Evolutionary conservation across 2,113 vertebrate species (phyloP).

Genomic region (Takifugu flavidus): DNA sequence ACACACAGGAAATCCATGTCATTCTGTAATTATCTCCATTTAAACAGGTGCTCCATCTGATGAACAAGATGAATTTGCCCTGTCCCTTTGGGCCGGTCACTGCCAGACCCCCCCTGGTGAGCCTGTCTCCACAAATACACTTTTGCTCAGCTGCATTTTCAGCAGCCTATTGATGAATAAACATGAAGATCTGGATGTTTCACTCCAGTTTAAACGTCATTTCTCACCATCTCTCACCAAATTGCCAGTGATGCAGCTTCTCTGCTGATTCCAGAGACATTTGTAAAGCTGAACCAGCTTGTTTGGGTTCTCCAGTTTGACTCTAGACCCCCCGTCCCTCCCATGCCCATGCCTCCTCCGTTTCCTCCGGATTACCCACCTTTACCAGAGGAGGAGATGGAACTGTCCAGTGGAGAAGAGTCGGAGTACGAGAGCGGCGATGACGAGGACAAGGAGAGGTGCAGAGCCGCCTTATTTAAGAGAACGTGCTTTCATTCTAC

Average conservation of each 20-base stretch:
- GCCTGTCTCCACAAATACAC: background rate
- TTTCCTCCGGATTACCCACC: slow-evolving; percentile 88
- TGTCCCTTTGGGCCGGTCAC: slow-evolving; percentile 92
- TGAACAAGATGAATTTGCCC: slow-evolving; percentile 99
- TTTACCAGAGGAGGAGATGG: slow-evolving; percentile 83
- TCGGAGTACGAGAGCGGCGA: slow-evolving; percentile 94
- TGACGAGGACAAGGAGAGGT: slow-evolving; percentile 92
- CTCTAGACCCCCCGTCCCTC: slow-evolving; percentile 74
- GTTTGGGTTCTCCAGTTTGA: slow-evolving; percentile 76
- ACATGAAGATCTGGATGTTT: background rate
- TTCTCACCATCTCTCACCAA: too few relatives aligned
- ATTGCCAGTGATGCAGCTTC: too few relatives aligned
- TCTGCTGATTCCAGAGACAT: background rate
- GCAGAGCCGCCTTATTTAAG: background rate
- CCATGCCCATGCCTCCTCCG: slow-evolving; percentile 78
- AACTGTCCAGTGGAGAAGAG: slow-evolving; percentile 79
- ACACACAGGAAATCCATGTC: background rate
- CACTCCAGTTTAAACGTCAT: too few relatives aligned
- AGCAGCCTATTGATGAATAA: background rate
- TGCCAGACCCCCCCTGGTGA: slow-evolving; percentile 87
- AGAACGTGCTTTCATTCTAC: background rate
- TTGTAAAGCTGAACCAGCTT: background rate
- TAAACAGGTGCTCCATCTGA: slow-evolving; percentile 93
- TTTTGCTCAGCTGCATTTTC: too few relatives aligned
- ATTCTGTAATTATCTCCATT: slow-evolving; percentile 3